Evolutionary conservation across 2,888 invertebrate genomes (phyloP), one percentile per base, ranked within the genome.

Genomic region (Odontothrips loti): DNA sequence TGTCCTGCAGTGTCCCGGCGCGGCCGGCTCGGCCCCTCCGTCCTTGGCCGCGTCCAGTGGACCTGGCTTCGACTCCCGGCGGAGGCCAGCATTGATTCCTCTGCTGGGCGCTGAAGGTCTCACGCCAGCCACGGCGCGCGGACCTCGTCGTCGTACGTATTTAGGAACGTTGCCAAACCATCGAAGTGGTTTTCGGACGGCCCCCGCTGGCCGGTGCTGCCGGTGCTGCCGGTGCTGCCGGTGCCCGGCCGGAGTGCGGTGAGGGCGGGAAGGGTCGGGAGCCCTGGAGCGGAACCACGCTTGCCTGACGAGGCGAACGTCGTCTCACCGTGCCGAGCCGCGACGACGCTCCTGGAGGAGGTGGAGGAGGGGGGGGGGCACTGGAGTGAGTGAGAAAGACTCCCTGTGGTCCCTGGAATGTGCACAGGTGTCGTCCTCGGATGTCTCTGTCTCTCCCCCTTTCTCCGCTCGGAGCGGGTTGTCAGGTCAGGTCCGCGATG

Each of bases 221-320:
- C n/a, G n/a, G n/a, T n/a, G n/a, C n/a, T n/a, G n/a, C n/a, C n/a
- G n/a, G n/a, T n/a, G n/a, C n/a, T n/a, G n/a, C n/a, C n/a, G n/a
- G n/a, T n/a, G n/a, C 34, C 34, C 34, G 34, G 34, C 34, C 34
- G 34, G 34, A 2, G 34, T 43, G 34, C 34, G 34, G 34, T 43
- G 34, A 43, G 34, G 34, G 34, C 34, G 34, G 34, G 34, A 6
- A 2, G 34, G 27, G 68, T 8, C 68, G 23, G 68, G 58, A 17
- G 58, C 58, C 58, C 58, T 75, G 68, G 68, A 75, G 68, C 68
- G 68, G 68, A 75, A 75, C 68, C 68, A 75, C 68, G 68, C 68
- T 75, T 12, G 68, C 68, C 68, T 75, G 68, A 75, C 68, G 68
- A 75, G 23, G 15, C 58, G 58, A 20, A 17, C 58, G 58, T 20